Percentiles rank a stretch among this genome's conserved stretches.
These are phyloP conservation scores for Schizothorax lantsangensis DNA, from an alignment of 2,797 vertebrate species.

Conservation along the genomic window DNA sequence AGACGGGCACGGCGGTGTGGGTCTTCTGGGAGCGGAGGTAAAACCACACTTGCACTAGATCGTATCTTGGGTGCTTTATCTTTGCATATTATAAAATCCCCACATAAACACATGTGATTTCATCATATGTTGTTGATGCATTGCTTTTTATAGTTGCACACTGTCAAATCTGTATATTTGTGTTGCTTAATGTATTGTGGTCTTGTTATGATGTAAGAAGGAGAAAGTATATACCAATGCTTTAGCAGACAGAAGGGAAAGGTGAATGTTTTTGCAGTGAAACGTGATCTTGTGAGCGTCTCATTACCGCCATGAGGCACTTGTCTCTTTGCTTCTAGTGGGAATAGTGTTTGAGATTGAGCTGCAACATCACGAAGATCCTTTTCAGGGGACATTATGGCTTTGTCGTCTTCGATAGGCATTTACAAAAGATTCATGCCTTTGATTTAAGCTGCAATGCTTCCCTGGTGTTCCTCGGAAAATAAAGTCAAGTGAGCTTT, in stretches of 20 bases:
- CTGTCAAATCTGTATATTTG: not conserved
- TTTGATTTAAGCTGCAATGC: not conserved
- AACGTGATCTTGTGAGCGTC: constrained; percentile 36
- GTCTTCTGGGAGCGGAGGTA: constrained; percentile 27
- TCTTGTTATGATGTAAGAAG: not conserved
- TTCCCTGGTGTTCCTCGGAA: not conserved
- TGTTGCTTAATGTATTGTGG: not conserved
- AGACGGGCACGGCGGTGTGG: not conserved
- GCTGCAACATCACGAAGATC: not conserved
- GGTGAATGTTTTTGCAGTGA: constrained; percentile 34
- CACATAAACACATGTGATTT: not conserved
- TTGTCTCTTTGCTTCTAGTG: constrained; percentile 4
- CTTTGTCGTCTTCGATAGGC: not conserved
- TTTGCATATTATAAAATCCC: not conserved
- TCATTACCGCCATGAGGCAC: not conserved
- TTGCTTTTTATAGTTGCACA: not conserved
- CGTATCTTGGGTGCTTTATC: not conserved
- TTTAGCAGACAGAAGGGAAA: not conserved
- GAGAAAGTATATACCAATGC: not conserved
- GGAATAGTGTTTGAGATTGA: not conserved
- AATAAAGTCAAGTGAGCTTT: not conserved
- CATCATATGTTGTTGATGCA: not conserved
- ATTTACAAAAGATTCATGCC: not conserved
- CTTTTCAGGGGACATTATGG: not conserved
- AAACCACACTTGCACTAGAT: not conserved